Conservation (phyloP, 2,113 vertebrate genomes). For the Pelusios castaneus region DNA sequence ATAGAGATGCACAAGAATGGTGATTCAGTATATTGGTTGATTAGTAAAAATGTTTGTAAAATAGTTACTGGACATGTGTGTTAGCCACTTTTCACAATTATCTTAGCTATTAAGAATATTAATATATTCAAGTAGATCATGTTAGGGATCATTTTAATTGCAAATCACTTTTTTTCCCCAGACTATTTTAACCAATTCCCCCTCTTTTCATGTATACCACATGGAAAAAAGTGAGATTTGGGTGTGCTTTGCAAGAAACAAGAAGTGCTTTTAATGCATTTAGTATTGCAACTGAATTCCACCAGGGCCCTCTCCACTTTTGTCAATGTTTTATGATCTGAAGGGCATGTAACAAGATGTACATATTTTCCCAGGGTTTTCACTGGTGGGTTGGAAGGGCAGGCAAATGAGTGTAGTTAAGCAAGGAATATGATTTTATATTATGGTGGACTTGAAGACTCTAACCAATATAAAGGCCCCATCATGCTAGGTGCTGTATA, state of each 20-base stretch:
- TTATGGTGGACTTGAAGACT: background rate
- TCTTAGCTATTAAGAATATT: background rate
- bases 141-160: background rate
- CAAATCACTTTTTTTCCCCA: background rate
- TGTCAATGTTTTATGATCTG: background rate
- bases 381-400: background rate
- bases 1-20: fast-evolving
- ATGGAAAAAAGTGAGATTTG: too few species aligned
- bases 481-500: background rate
- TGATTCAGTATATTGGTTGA: background rate
- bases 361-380: fast-evolving
- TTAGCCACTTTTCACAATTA: background rate
- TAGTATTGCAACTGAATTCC: background rate
- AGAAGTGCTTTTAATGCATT: background rate
- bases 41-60: background rate
- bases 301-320: background rate
- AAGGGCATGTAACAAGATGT: background rate
- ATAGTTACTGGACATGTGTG: background rate
- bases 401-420: background rate
- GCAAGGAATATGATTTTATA: background rate
- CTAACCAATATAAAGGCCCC: background rate
- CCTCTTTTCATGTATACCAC: too few species aligned
- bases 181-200: background rate
- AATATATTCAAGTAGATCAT: background rate
- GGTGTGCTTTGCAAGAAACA: background rate